Evolutionary conservation across 2,797 vertebrate genomes (phyloP), one percentile per base, ranked within the genome.

Genomic region (Varecia variegata): DNA sequence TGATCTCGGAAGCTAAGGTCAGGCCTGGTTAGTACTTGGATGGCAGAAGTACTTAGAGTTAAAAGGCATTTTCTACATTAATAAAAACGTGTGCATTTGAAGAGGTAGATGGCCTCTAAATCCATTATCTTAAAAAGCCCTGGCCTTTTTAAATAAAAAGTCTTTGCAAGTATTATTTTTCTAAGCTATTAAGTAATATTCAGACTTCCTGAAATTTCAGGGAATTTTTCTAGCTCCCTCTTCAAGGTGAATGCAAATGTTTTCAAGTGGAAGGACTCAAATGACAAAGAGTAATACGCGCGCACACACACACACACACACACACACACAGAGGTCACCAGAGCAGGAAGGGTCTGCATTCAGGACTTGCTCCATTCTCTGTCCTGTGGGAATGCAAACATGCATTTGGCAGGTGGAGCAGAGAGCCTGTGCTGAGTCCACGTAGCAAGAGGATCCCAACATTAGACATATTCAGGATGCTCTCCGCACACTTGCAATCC

Each of bases 71-170:
- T 89, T 70, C 74, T 40, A 43, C 14, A 56, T 77, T 30, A 73
- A 77, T 79, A 82, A 82, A 92, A 95, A 89, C 1, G 1, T 38
- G n/a, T n/a, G 54, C 32, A 11, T 76, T 94, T 93, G 43, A 43
- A 87, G 58, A 97, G 62, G 73, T 70, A 74, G 35, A 58, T 93
- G 25, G 56, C 25, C 60, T 96, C 50, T 73, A 77, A 84, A 71
- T 67, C 86, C 83, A 95, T 96, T 97, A 96, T 79, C 76, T 96
- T 96, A 93, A 97, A 96, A 95, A 58, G 84, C 68, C 81, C 35
- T 73, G 23, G 47, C 7, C 56, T 93, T 96, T 91, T 94, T 2
- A 32, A 96, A 93, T 93, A 62, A 65, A 79, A 95, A 92, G 32
- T 93, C 73, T 92, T 92, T 65, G 79, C 81, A 93, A 89, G 76